A percentile compares a stretch with the other conserved stretches of the same genome.
phyloP scores from a whole-genome alignment of 2,797 vertebrate genomes.

The Threskiornis aethiopicus region DNA sequence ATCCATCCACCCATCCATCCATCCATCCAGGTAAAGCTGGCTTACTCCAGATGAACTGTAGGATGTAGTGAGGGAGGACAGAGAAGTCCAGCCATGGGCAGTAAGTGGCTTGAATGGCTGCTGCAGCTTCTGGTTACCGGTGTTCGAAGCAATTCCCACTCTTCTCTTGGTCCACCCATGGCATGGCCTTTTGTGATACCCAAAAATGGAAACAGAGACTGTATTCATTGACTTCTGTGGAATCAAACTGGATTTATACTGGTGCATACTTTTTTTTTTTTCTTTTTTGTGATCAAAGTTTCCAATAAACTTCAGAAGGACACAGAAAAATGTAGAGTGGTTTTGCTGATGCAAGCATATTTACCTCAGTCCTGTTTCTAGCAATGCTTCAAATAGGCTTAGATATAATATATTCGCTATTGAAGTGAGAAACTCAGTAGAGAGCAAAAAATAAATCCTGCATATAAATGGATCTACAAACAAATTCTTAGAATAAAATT shows the following conservation, averaged over 20 bases:
- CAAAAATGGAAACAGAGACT: background rate
- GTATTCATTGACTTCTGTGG: background rate
- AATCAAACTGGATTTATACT: background rate
- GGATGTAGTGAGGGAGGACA: background rate
- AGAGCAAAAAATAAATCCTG: background rate
- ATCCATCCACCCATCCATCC: too few relatives aligned
- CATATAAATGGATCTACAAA: background rate
- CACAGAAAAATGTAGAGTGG: background rate
- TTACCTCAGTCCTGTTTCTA: background rate
- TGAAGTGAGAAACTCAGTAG: background rate
- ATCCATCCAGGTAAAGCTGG: background rate
- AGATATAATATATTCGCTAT: background rate
- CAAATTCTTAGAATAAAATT: background rate
- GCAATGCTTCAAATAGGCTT: background rate
- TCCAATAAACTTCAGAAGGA: background rate
- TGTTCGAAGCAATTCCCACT: background rate
- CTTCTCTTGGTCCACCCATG: background rate
- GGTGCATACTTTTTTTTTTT: background rate
- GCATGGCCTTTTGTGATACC: background rate
- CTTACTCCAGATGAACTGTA: background rate
- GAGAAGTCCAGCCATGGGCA: background rate
- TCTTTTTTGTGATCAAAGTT: background rate
- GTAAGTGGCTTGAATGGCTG: background rate
- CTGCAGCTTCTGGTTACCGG: background rate
- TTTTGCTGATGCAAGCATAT: background rate